phyloP scores from a whole-genome alignment of 2,113 vertebrate species.

The Agelaius phoeniceus region DNA sequence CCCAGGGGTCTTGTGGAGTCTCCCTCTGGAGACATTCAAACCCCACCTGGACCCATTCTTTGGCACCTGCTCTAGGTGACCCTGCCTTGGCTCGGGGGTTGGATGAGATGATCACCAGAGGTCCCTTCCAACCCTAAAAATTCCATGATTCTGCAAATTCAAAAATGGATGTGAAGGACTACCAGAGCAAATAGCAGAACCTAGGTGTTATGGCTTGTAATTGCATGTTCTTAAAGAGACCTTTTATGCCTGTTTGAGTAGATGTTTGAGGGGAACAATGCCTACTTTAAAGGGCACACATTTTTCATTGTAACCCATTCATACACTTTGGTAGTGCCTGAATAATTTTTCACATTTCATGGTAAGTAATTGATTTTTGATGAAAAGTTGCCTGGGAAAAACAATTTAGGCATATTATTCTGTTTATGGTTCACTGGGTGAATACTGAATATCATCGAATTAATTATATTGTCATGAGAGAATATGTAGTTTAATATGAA shows the following conservation, averaged over 20 bases:
- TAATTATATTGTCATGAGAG: not conserved
- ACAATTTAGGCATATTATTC: not conserved
- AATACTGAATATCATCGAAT: not conserved
- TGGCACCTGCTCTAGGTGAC: not conserved
- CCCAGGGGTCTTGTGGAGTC: too few relatives aligned
- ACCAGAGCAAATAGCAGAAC: not conserved
- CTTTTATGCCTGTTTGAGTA: not conserved
- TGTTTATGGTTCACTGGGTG: not conserved
- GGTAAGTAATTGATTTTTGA: not conserved
- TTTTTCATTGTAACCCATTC: not conserved
- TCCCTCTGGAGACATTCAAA: not conserved
- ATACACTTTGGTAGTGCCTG: not conserved
- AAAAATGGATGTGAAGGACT: accelerated
- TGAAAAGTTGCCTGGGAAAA: not conserved
- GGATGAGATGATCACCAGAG: not conserved
- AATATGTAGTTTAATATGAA: not conserved
- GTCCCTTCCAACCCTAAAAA: not conserved
- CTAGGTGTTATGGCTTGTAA: not conserved
- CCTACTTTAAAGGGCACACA: not conserved
- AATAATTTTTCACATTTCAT: not conserved
- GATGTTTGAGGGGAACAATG: not conserved
- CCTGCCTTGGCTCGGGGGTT: not conserved
- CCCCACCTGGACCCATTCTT: not conserved
- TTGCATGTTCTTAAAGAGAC: not conserved
- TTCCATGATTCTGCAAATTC: not conserved